These are phyloP conservation scores for Balaenoptera acutorostrata DNA, from an alignment of 2,113 vertebrate genomes.

Conservation along the genomic window DNA sequence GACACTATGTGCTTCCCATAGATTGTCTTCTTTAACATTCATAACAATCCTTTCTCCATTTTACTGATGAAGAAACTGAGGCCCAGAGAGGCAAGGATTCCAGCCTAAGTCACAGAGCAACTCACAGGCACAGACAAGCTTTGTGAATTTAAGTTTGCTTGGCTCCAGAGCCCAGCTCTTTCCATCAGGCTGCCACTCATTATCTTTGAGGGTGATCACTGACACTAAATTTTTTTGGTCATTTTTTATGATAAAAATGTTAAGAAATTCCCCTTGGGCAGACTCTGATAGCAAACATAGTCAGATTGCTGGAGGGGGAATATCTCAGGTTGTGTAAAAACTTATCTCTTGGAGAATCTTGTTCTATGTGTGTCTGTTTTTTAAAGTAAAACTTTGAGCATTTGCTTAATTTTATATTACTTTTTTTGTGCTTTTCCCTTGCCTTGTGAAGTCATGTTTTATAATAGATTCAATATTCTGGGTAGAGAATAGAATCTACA, in stretches of 20 bases:
- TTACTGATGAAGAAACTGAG: background rate
- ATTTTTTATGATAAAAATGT: background rate
- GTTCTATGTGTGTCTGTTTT: background rate
- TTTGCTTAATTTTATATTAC: slow-evolving; percentile 1
- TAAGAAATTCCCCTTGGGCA: background rate
- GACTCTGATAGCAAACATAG: background rate
- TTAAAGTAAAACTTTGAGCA: background rate
- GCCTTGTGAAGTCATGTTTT: background rate
- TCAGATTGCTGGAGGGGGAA: background rate
- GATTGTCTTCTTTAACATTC: background rate
- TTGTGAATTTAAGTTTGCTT: background rate
- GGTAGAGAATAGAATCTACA: background rate
- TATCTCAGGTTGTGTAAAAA: background rate
- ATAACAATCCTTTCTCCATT: background rate
- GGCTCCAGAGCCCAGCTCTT: background rate
- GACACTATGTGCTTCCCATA: background rate
- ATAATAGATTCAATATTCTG: slow-evolving; percentile 16
- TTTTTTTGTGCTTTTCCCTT: background rate
- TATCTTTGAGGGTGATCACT: background rate
- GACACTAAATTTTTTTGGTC: background rate
- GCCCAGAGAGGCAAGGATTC: background rate
- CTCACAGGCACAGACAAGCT: background rate
- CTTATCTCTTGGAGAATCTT: background rate
- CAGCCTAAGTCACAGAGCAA: background rate
- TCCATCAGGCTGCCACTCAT: background rate